Percentiles rank a stretch among this genome's conserved stretches.
Evolutionary conservation across 2,888 invertebrate genomes (phyloP).

Genomic region (Stenodema calcarata): DNA sequence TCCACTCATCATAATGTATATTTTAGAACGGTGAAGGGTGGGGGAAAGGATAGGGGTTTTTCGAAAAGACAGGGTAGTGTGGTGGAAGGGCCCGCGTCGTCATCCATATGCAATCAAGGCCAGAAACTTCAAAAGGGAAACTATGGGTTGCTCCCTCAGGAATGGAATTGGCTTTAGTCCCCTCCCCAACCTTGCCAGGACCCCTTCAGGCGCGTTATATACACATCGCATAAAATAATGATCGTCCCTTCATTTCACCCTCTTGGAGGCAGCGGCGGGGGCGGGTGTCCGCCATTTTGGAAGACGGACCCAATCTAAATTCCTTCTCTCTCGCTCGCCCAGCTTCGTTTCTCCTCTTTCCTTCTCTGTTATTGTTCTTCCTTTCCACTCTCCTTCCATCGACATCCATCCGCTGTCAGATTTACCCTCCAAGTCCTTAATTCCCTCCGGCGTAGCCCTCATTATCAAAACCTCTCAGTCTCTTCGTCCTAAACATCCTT

Average conservation of each 20-base stretch:
- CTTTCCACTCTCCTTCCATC: conserved; percentile 22
- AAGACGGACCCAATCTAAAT: conserved; percentile 53
- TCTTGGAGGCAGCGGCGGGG: not conserved
- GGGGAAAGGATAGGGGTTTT: not conserved
- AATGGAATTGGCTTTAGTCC: conserved; percentile 50
- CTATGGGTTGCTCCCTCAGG: conserved; percentile 50
- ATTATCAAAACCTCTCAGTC: conserved; percentile 36
- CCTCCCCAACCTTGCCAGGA: not conserved
- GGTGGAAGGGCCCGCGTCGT: conserved; percentile 18
- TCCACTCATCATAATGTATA: conserved; percentile 55
- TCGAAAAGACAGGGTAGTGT: not conserved
- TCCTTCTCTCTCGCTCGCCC: conserved; percentile 30
- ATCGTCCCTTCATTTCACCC: conserved; percentile 48
- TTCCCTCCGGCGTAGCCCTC: conserved; percentile 49
- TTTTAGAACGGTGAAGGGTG: conserved; percentile 45
- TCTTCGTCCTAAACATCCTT: conserved; percentile 21
- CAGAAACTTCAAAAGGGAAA: conserved; percentile 55
- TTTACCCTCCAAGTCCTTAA: conserved; percentile 41
- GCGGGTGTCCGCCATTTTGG: conserved; percentile 43
- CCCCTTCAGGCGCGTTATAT: conserved; percentile 53
- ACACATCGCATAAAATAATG: conserved; percentile 58
- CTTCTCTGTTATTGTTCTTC: conserved; percentile 35
- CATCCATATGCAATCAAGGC: conserved; percentile 55
- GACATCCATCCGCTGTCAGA: conserved; percentile 42
- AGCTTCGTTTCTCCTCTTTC: not conserved